Evolutionary conservation across 2,113 vertebrate species (phyloP).

Genomic region (Tautogolabrus adspersus): DNA sequence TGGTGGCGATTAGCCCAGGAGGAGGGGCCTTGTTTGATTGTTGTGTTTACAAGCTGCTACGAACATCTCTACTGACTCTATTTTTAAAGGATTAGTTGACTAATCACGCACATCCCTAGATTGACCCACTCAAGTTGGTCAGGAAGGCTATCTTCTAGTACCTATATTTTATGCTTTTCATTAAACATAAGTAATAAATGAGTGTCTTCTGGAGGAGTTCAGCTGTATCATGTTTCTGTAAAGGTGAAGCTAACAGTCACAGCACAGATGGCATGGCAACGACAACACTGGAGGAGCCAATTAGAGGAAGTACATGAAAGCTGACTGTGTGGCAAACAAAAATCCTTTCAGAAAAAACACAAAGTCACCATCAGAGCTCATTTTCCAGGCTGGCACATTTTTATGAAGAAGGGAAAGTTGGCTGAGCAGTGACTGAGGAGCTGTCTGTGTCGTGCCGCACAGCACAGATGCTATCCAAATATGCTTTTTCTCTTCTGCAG

Average conservation of each 20-base stretch:
- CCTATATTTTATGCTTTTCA: too few relatives aligned
- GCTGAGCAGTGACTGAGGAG: not conserved
- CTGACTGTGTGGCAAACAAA: not conserved
- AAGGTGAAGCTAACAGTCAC: not conserved
- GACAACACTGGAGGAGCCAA: not conserved
- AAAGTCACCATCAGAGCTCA: not conserved
- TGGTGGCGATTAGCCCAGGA: too few relatives aligned
- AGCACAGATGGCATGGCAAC: not conserved
- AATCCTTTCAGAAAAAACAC: not conserved
- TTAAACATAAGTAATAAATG: not conserved
- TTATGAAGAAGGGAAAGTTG: constrained; percentile 9
- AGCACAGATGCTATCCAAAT: not conserved
- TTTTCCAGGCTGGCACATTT: not conserved
- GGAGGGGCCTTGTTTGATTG: too few relatives aligned
- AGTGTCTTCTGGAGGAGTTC: not conserved
- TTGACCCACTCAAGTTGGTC: too few relatives aligned
- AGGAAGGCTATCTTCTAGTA: too few relatives aligned
- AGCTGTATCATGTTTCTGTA: not conserved
- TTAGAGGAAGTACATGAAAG: not conserved
- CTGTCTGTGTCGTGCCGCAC: not conserved
- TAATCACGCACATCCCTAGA: too few relatives aligned
- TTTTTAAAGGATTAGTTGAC: too few relatives aligned
- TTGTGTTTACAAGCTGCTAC: too few relatives aligned
- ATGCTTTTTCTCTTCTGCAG: not conserved
- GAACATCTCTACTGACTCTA: too few relatives aligned